A percentile compares a stretch with the other conserved stretches of the same genome.
Conservation (phyloP, 1,140 invertebrate species). For the Leptinotarsa lineolata region DNA sequence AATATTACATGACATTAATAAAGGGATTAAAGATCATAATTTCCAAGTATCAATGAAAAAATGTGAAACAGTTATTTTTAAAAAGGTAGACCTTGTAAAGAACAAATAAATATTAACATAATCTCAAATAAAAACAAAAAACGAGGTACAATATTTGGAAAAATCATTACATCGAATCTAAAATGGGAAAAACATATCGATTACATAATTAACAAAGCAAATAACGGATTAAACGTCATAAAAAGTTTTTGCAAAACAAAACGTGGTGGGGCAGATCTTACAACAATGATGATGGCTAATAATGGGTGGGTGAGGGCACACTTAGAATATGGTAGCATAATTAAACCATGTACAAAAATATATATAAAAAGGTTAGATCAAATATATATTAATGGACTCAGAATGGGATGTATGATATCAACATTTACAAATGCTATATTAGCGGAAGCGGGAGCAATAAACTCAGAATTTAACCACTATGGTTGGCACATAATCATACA, state of each 20-base stretch:
- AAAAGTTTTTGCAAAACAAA: slow-evolving; percentile 10
- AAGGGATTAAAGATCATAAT: slow-evolving; percentile 14
- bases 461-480: neutral
- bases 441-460: neutral
- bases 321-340: neutral
- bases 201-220: slow-evolving; percentile 2
- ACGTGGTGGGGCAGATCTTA: slow-evolving; percentile 20
- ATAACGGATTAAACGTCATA: slow-evolving; percentile 16
- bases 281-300: neutral
- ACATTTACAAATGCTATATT: neutral
- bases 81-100: neutral
- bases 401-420: neutral
- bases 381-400: neutral
- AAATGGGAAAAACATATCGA: slow-evolving; percentile 24
- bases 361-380: neutral
- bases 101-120: neutral
- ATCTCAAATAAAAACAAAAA: neutral
- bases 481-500: neutral
- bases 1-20: neutral
- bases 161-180: neutral
- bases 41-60: neutral
- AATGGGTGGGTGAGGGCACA: neutral
- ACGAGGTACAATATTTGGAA: slow-evolving; percentile 24
- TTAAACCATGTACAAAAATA: neutral
- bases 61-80: slow-evolving; percentile 19